Conservation (phyloP, 1,140 invertebrate species). For the Procambarus virginalis region DNA sequence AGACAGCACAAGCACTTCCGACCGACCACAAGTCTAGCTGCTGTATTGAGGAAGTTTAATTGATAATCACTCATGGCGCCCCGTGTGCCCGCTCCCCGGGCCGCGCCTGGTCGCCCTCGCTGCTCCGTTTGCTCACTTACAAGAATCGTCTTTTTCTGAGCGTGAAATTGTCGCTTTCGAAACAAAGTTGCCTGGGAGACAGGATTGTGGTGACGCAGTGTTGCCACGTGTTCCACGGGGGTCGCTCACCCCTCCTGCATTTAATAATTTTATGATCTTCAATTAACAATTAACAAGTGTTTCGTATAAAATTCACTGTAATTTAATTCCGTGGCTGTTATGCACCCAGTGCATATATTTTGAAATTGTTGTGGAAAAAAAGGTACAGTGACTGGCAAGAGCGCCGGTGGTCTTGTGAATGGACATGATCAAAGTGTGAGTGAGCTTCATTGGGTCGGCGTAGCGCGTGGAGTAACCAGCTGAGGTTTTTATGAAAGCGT, state of each 20-base stretch:
- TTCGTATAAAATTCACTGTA: neutral
- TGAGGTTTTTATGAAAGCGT: too few relatives aligned
- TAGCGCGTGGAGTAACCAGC: too few relatives aligned
- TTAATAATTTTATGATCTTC: too few relatives aligned
- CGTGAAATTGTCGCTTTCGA: slow-evolving; percentile 43
- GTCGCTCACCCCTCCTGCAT: neutral
- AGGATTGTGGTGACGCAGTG: neutral
- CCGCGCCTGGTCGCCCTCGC: neutral
- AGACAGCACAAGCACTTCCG: too few relatives aligned
- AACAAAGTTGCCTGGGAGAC: slow-evolving; percentile 20
- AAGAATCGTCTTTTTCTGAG: slow-evolving; percentile 39
- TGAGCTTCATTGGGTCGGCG: too few relatives aligned
- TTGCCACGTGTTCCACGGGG: neutral
- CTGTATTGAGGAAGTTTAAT: slow-evolving; percentile 48
- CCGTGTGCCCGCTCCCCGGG: neutral
- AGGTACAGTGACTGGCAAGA: too few relatives aligned
- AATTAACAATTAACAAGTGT: neutral
- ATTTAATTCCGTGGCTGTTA: neutral
- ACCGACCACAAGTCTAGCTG: slow-evolving; percentile 12
- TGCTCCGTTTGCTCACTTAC: slow-evolving; percentile 13
- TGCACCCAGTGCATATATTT: neutral
- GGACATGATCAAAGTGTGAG: too few relatives aligned
- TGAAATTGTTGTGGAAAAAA: too few relatives aligned
- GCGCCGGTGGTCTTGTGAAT: too few relatives aligned
- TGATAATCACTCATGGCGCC: slow-evolving; percentile 21